phyloP scores from a whole-genome alignment of 2,888 invertebrate genomes.

The Dicyrtomina minuta region DNA sequence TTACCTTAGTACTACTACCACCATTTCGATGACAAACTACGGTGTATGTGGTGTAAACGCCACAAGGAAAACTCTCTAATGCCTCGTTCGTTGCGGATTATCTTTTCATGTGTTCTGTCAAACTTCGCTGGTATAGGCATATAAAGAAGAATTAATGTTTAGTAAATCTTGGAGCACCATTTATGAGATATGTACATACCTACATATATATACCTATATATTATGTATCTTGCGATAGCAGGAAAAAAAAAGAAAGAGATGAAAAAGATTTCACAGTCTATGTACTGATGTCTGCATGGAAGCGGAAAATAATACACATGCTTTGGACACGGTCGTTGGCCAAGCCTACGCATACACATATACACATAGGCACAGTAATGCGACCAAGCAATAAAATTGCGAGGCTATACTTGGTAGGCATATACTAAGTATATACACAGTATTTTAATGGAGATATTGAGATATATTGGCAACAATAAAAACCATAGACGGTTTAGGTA shows the following conservation, averaged over 20 bases:
- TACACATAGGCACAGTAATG: neutral
- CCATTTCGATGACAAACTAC: no score
- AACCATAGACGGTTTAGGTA: neutral
- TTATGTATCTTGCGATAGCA: neutral
- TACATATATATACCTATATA: neutral
- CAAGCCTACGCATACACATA: neutral
- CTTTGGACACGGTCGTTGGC: neutral
- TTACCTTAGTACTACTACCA: no score
- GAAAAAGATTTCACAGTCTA: conserved; percentile 18
- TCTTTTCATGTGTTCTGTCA: neutral
- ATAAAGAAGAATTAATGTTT: neutral
- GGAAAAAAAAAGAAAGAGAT: neutral
- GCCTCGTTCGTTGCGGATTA: conserved; percentile 14
- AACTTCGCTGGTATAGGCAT: neutral
- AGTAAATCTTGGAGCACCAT: neutral
- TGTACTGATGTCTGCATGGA: conserved; percentile 17
- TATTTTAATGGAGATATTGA: no score
- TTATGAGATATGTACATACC: neutral
- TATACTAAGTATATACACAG: neutral
- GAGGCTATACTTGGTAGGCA: neutral
- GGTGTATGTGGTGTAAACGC: no score
- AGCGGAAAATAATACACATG: conserved; percentile 22
- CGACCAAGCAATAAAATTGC: no score
- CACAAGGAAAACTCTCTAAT: conserved; percentile 1
- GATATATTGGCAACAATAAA: no score